Evolutionary conservation across 2,797 vertebrate genomes (phyloP), one percentile per base, ranked within the genome.

Genomic region (Parambassis ranga): DNA sequence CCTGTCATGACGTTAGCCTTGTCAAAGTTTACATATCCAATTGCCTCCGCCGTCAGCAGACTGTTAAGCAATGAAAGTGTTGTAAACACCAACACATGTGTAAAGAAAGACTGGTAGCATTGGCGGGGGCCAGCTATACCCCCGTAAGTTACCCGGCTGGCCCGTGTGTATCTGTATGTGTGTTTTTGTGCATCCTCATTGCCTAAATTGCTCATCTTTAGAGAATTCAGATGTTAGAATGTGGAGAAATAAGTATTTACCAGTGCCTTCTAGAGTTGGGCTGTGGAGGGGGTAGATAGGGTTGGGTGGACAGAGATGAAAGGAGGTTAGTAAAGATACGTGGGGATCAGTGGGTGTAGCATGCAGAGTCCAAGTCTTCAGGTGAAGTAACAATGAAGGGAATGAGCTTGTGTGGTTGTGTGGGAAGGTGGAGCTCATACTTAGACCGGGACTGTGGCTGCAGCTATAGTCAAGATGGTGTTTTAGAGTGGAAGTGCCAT

Each of bases 211-310:
- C 64, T 80, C 56, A 65, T 78, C 32, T 66, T 51, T 19, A 23
- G 26, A 80, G 49, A 72, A 43, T 69, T 73, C 76, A 83, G 85
- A 87, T 72, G 60, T 70, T 79, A 78, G 87, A 91, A 90, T 91
- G 90, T 92, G 85, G 75, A 85, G 72, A 84, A 59, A 70, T 58
- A 63, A 53, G 39, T 77, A 56, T 57, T 82, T 43, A 85, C 71
- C 77, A 89, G 90, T 92, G 91, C 91, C 91, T 92, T 92, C 73
- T 85, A 80, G 63, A 85, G 79, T 79, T 26, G 33, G 78, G 57
- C 53, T 19, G 38, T 77, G 72, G 51, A 67, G 46, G 70, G 60
- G 59, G 32, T 11, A 11, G 48, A 37, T 10, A 0, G 26, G 14
- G 18, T 1, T 28, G 53, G 30, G 10, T 4, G 47, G 42, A 57